Percentiles rank a stretch among this genome's conserved stretches.
phyloP scores from a whole-genome alignment of 2,797 vertebrate genomes.

The Babyrousa celebensis region DNA sequence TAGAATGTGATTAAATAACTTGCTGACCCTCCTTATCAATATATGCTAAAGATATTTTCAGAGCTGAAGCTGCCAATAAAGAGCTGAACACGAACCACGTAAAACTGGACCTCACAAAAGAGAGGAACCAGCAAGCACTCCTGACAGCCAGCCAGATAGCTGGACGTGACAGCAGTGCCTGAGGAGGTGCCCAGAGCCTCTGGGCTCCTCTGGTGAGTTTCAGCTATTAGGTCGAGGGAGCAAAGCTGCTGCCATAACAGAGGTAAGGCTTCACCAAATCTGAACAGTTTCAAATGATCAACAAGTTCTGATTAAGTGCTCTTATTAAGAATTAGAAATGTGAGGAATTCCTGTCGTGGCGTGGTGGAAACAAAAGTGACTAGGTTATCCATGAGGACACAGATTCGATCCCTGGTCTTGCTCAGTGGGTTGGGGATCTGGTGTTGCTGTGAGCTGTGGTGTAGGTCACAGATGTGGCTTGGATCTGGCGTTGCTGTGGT shows the following conservation, averaged over 20 bases:
- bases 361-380: too few species aligned
- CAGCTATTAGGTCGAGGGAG: too few species aligned
- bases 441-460: too few species aligned
- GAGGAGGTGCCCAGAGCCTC: rapidly evolving
- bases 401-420: too few species aligned
- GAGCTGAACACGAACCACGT: not conserved
- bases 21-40: not conserved
- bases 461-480: too few species aligned
- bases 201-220: not conserved
- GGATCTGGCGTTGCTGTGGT: too few species aligned
- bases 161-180: not conserved
- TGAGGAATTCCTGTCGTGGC: not conserved
- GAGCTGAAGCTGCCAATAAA: not conserved
- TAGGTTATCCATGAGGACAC: too few species aligned
- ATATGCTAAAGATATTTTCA: not conserved
- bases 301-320: not conserved
- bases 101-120: not conserved
- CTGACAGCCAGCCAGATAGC: rapidly evolving
- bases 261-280: not conserved
- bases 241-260: not conserved
- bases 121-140: rapidly evolving
- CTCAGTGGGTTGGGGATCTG: too few species aligned
- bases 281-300: not conserved
- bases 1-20: not conserved
- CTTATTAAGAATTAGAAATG: not conserved